These are phyloP conservation scores for Formica aserva DNA, from an alignment of 2,888 invertebrate species.

Conservation along the genomic window DNA sequence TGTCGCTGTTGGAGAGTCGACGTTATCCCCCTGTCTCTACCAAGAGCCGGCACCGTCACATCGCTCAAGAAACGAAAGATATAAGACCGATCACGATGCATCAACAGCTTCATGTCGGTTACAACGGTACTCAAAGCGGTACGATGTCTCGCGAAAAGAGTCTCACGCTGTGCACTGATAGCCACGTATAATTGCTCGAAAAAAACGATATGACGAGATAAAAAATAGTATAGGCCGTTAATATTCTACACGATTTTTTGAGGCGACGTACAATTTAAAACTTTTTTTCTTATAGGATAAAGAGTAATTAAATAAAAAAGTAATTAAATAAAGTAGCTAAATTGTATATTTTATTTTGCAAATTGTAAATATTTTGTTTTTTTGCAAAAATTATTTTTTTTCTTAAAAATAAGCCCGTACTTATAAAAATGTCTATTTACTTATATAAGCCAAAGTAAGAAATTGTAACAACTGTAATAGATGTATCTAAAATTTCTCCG, in stretches of 20 bases:
- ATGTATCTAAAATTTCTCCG: background rate
- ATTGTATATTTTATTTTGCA: background rate
- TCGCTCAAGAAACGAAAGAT: conserved; percentile 63
- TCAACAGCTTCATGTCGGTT: conserved; percentile 75
- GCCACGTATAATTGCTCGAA: background rate
- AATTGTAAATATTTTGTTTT: background rate
- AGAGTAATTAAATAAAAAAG: background rate
- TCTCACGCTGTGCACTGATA: background rate
- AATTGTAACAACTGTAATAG: background rate
- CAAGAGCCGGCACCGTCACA: conserved; percentile 70
- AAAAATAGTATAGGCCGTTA: background rate
- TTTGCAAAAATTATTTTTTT: background rate
- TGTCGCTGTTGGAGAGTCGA: conserved; percentile 72
- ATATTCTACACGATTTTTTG: background rate
- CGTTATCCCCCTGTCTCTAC: conserved; percentile 67
- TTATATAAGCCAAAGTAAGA: background rate
- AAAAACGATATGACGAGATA: background rate
- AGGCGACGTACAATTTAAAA: background rate
- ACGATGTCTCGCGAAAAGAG: conserved; percentile 32
- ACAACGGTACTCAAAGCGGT: conserved; percentile 72
- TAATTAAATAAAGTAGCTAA: background rate
- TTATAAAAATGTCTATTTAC: background rate
- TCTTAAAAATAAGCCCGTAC: background rate
- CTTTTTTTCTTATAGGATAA: background rate
- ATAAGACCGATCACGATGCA: conserved; percentile 69